phyloP scores from a whole-genome alignment of 2,797 vertebrate species.

The Melanotaenia parkinsoni region DNA sequence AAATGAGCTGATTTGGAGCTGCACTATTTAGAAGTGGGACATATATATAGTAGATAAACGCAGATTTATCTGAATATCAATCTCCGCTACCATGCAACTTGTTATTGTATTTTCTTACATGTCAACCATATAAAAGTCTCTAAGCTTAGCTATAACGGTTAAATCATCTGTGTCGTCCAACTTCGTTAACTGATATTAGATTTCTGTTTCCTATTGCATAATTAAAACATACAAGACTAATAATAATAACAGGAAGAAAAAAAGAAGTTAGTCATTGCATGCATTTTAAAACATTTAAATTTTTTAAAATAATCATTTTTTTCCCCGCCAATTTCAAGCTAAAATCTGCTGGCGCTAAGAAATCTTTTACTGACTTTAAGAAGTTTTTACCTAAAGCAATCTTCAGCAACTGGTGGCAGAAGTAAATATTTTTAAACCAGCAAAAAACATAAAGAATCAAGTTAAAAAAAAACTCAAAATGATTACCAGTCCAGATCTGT shows the following conservation, averaged over 20 bases:
- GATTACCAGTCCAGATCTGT: constrained; percentile 61
- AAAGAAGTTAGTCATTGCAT: constrained; percentile 42
- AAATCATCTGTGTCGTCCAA: neutral
- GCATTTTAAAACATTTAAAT: constrained; percentile 36
- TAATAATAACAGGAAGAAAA: constrained; percentile 4
- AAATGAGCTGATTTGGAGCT: neutral
- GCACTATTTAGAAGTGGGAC: neutral
- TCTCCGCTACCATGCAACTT: neutral
- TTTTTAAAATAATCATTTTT: neutral
- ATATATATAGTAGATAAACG: neutral
- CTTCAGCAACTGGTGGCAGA: neutral
- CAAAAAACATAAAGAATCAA: neutral
- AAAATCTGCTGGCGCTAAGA: constrained; percentile 15
- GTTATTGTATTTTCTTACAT: constrained; percentile 4
- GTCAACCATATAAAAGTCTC: neutral
- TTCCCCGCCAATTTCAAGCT: constrained; percentile 17
- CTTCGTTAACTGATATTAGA: neutral
- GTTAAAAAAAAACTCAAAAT: neutral
- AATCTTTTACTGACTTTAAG: neutral
- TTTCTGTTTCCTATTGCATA: neutral
- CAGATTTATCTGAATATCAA: constrained; percentile 10
- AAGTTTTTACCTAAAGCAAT: constrained; percentile 14
- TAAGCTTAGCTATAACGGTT: constrained; percentile 6
- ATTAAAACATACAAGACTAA: neutral
- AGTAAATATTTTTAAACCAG: constrained; percentile 6